Evolutionary conservation across 2,888 invertebrate species (phyloP).

Genomic region (Apamea monoglypha): DNA sequence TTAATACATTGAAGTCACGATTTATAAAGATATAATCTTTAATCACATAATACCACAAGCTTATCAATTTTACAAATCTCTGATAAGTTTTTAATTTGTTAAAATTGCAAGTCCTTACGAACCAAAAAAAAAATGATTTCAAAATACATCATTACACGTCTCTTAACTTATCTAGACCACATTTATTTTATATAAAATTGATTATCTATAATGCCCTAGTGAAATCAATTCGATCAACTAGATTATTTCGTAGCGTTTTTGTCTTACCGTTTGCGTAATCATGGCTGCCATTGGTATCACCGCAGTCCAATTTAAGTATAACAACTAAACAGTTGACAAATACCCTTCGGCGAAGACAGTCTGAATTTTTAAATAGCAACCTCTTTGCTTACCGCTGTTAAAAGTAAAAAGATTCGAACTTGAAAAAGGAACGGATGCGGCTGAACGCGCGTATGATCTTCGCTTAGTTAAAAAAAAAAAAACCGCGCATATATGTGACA

Average conservation of each 20-base stretch:
- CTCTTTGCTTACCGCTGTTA: conserved; percentile 23
- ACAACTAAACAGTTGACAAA: conserved; percentile 70
- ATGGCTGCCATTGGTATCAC: conserved; percentile 68
- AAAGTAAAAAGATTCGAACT: conserved; percentile 18
- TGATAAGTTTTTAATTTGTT: background rate
- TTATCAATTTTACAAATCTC: conserved; percentile 1
- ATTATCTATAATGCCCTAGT: conserved; percentile 38
- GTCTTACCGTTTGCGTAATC: conserved; percentile 71
- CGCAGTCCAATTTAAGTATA: conserved; percentile 62
- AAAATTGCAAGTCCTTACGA: background rate
- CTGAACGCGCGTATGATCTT: conserved; percentile 36
- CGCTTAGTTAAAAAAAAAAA: conserved; percentile 56
- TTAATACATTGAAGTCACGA: background rate
- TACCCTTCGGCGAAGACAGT: conserved; percentile 64
- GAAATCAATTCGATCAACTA: conserved; percentile 76
- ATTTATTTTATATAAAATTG: conserved; percentile 41
- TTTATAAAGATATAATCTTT: too few relatives aligned
- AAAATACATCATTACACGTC: conserved; percentile 21
- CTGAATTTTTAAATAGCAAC: conserved; percentile 21
- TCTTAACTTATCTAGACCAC: conserved; percentile 34
- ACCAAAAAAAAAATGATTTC: conserved; percentile 3
- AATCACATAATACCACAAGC: background rate
- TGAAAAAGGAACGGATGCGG: conserved; percentile 39
- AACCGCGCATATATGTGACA: conserved; percentile 55
- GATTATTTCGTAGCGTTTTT: conserved; percentile 70